Conservation (phyloP, 2,888 invertebrate species). For the Drosophila ustulata region DNA sequence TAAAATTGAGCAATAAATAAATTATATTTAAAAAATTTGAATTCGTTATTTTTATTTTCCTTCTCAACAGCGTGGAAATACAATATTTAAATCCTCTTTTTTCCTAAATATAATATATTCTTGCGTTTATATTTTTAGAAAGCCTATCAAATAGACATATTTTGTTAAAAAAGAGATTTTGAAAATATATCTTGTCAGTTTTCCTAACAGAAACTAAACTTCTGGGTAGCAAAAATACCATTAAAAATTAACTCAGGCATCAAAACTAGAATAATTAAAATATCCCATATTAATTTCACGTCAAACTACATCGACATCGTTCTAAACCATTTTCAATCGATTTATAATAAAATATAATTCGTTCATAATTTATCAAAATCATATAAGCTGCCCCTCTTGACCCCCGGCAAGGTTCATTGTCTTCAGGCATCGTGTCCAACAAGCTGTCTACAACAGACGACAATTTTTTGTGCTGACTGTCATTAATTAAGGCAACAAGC, state of each 20-base stretch:
- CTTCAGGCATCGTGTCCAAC: conserved; percentile 24
- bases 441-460: conserved; percentile 19
- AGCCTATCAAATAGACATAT: too few relatives aligned
- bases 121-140: too few relatives aligned
- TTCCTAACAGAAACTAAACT: too few relatives aligned
- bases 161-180: too few relatives aligned
- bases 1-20: too few relatives aligned
- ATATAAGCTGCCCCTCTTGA: not conserved
- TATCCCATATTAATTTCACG: not conserved
- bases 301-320: not conserved
- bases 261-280: not conserved
- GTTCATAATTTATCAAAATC: not conserved
- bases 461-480: conserved; percentile 50
- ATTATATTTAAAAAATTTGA: too few relatives aligned
- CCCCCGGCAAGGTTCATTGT: conserved; percentile 53
- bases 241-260: not conserved
- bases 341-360: conserved; percentile 10
- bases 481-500: conserved; percentile 65
- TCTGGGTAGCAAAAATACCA: not conserved
- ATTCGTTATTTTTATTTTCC: too few relatives aligned
- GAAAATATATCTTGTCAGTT: too few relatives aligned
- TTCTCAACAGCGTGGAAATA: too few relatives aligned
- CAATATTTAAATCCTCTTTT: too few relatives aligned
- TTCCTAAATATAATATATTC: too few relatives aligned
- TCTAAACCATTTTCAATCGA: not conserved